phyloP scores from a whole-genome alignment of 2,113 vertebrate genomes.

The Nothoprocta perdicaria region DNA sequence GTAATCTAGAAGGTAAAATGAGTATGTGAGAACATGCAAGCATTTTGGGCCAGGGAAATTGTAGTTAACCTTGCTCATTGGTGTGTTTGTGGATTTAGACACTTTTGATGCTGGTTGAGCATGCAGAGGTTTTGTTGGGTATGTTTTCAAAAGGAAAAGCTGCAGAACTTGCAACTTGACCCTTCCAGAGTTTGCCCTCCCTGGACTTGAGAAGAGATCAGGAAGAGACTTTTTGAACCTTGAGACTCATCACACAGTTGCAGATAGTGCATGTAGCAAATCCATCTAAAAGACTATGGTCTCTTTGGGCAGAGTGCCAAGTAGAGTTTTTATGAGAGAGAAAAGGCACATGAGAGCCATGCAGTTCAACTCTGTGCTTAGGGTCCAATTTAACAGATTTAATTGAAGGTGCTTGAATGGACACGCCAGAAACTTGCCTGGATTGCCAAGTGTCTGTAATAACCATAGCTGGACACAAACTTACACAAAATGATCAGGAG shows the following conservation, averaged over 20 bases:
- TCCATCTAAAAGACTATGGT: not conserved
- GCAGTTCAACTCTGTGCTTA: not conserved
- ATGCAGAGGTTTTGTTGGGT: not conserved
- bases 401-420: not conserved
- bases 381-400: not conserved
- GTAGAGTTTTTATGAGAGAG: not conserved
- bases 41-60: not conserved
- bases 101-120: slow-evolving; percentile 4
- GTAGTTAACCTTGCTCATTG: not conserved
- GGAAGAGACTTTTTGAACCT: not conserved
- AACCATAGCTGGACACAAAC: accelerated
- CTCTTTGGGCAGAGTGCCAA: not conserved
- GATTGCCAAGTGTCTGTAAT: not conserved
- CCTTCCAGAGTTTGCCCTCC: not conserved
- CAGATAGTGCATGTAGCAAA: not conserved
- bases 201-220: not conserved
- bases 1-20: not conserved
- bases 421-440: not conserved
- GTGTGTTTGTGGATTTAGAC: slow-evolving; percentile 16
- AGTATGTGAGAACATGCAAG: not conserved
- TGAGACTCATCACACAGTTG: not conserved
- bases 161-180: not conserved
- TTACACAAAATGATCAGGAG: not conserved
- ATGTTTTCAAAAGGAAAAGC: not conserved
- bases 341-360: not conserved